Base-by-base conservation (phyloP, 2,113 vertebrate genomes). In the Accipiter virgatus region DNA sequence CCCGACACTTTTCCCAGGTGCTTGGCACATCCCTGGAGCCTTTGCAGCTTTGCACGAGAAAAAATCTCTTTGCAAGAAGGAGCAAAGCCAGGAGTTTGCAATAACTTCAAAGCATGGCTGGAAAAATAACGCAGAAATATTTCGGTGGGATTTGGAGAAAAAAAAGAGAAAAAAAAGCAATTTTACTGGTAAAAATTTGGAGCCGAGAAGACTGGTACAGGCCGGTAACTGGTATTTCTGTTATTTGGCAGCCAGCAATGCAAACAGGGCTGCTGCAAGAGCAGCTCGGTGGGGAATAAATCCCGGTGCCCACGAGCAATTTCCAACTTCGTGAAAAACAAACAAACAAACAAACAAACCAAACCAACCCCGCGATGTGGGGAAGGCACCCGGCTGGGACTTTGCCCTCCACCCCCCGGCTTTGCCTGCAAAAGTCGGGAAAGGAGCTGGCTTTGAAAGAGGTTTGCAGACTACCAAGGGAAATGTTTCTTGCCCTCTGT, bases 361-460 rank as follows among this genome's bases (percentile, higher is more conserved):
- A 50, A 22, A 7, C 21, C 21, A 16, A 34, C 7, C 6, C 2
- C 8, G 16, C 6, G 3, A 8, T n/a, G 5, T 14, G 16, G 21
- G 40, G 38, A 56, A 73, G 34, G 31, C 16, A 43, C 7, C 32
- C 32, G 8, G 13, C 6, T 12, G 25, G 61, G 52, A 22, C 47
- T 59, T 58, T 29, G 17, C 10, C 31, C 8, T 34, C 13, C 56
- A 10, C 20, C 2, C 8, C 27, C n/a, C 18, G 15, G 40, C 23
- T 70, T 45, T 18, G 26, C 18, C 18, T 12, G 26, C 5, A 38
- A 43, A 38, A 43, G 15, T 9, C 11, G 27, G 34, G 65, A 62
- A 59, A 66, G n/a, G 56, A 53, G 10, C 3, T 23, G 38, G 19
- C 27, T 81, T 53, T 25, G 62, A 20, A 22, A 36, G 16, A 32